Conservation (phyloP, 1,140 invertebrate genomes). For the Mizuhopecten yessoensis region DNA sequence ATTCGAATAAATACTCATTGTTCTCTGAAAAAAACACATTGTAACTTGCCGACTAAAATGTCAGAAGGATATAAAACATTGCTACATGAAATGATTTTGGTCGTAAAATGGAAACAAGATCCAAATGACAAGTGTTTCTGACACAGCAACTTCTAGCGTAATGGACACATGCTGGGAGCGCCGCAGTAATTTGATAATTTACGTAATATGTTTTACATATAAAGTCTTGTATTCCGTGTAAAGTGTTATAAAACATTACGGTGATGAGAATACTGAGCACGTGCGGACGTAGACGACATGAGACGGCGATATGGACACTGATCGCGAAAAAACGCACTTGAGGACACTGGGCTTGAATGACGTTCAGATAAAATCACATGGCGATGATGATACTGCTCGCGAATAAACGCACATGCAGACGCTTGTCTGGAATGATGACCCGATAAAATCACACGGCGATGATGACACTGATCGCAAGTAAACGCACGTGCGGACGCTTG, state of each 20-base stretch:
- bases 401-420: too few relatives aligned
- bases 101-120: constrained; percentile 20
- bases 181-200: neutral
- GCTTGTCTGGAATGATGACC: too few relatives aligned
- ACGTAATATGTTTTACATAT: constrained; percentile 16
- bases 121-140: neutral
- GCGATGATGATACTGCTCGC: too few relatives aligned
- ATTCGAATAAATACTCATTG: constrained; percentile 1
- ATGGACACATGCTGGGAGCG: neutral
- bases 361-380: too few relatives aligned
- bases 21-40: neutral
- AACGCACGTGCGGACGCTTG: too few relatives aligned
- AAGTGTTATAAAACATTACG: neutral
- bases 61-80: neutral
- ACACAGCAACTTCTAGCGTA: neutral
- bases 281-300: too few relatives aligned
- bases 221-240: neutral
- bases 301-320: too few relatives aligned
- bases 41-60: constrained; percentile 16
- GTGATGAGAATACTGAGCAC: neutral
- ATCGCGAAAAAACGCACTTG: too few relatives aligned
- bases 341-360: too few relatives aligned
- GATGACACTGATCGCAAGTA: too few relatives aligned
- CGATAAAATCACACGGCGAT: too few relatives aligned
- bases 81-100: neutral